Base-by-base conservation (phyloP, 2,888 invertebrate species). In the Patella pellucida region DNA sequence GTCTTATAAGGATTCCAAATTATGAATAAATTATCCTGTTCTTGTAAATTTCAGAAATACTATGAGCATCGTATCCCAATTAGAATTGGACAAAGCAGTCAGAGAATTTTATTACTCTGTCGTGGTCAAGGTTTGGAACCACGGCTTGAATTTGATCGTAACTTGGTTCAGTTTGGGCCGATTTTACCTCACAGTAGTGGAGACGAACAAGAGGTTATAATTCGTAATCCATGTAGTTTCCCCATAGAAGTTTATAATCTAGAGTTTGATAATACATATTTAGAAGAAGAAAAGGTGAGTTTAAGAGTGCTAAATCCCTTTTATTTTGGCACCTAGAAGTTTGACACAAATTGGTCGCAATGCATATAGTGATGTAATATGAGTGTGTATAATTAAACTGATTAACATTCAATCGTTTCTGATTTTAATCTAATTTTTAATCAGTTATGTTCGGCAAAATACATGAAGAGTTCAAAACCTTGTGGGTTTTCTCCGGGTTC, bases 241-340 rank as follows among this genome's bases (percentile, higher is more conserved):
- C 94, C 95, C 0, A 92, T 95, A 27, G 95, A 95, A 89, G 91
- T 94, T 71, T 94, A 94, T 86, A 93, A 94, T 89, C 91, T 94
- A 23, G 94, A 95, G 88, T 93, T 93, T 85, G 94, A 95, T 87
- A 87, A 90, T 50, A 76, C 77, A 19, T 91, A 90, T 79, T 81
- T 91, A 52, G 90, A 91, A 76, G 91, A 91, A 79, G 91, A 91
- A 79, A 89, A 89, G 87, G 90, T 90, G 62, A 56, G 27, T n/a
- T 14, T 69, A 15, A 68, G 16, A 19, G 31, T n/a, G n/a, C 9
- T 51, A 31, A 31, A 5, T 31, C 31, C 0, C 4, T 31, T 5
- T 31, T 31, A n/a, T 31, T 0, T 31, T 31, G 31, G 5, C 31
- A 5, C 7, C 31, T 31, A 31, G 27, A 31, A 31, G 5, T 4